Evolutionary conservation across 2,888 invertebrate genomes (phyloP), one percentile per base, ranked within the genome.

Genomic region (Spatulosminthurus flaviceps): DNA sequence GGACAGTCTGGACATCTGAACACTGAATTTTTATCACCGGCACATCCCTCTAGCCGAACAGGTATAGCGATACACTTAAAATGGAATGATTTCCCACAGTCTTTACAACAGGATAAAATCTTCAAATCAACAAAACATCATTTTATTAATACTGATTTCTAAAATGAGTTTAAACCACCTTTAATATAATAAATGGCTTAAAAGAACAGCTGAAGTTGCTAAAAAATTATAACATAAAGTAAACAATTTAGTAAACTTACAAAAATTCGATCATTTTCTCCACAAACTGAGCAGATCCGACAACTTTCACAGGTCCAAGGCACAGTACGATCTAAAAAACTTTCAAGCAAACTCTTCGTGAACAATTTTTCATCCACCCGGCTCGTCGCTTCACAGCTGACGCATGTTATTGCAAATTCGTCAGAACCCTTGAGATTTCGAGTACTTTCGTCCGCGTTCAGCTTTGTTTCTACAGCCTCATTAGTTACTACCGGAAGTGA

Each of bases 31-130:
- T 75, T 61, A 16, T 22, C 61, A 19, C 22, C 75, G 16, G 41
- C 21, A 21, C 24, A 42, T 34, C 28, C 75, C 9, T 64, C 64
- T 24, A 66, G 34, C 64, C 21, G 64, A 66, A 64, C 64, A 64
- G 64, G 64, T 22, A 64, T 64, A 24, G 64, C 64, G 26, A 82
- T 61, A 79, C 84, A 84, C 24, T 79, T 81, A 70, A 78, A 79
- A 80, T 84, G 84, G 74, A 83, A 82, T 72, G 82, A 79, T 72
- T 82, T 82, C 16, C 82, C 82, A 78, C 84, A 84, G 60, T 82
- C 80, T 73, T 80, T 79, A 80, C 84, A 84, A 78, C 80, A 82
- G 60, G 61, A 83, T 73, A 67, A 80, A 77, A 71, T 80, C 84
- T 84, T 64, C 1, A 82, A 76, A 24, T 28, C 21, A 75, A 28